Evolutionary conservation across 1,140 invertebrate genomes (phyloP).

Genomic region (Brachionus angularis): DNA sequence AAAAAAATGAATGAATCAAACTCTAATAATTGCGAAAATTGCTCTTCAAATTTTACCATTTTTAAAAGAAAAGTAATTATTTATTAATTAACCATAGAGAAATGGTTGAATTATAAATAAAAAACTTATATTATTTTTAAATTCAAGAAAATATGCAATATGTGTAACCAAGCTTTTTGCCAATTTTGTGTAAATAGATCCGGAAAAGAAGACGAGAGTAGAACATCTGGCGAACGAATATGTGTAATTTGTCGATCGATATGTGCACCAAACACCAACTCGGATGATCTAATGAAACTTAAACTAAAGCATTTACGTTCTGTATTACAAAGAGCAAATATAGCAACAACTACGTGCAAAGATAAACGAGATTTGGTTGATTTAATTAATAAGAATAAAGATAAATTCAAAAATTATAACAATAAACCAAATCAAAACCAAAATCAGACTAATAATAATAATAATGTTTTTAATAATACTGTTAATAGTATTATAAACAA

Average conservation of each 20-base stretch:
- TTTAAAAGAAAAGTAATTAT: conserved; percentile 51
- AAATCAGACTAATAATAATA: too few species aligned
- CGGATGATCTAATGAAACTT: conserved; percentile 51
- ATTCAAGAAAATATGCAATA: conserved; percentile 52
- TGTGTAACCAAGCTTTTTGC: conserved; percentile 52
- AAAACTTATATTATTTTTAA: conserved; percentile 38
- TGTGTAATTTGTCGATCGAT: conserved; percentile 52
- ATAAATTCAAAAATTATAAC: conserved; percentile 1
- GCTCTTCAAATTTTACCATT: conserved; percentile 48
- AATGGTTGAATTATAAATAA: background rate
- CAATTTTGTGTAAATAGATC: conserved; percentile 48
- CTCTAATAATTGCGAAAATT: conserved; percentile 47
- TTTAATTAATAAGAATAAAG: conserved; percentile 47
- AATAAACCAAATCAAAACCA: conserved; percentile 14
- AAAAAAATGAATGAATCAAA: background rate
- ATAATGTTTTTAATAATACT: conserved; percentile 19
- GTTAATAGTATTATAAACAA: conserved; percentile 28
- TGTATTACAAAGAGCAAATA: conserved; percentile 50
- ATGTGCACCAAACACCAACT: conserved; percentile 49
- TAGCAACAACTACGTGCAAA: conserved; percentile 50
- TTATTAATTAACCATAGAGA: background rate
- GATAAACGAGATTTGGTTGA: conserved; percentile 57
- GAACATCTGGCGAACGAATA: conserved; percentile 45
- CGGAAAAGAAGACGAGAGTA: background rate
- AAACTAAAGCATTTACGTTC: conserved; percentile 54